Percentiles rank a stretch among this genome's conserved stretches.
phyloP scores from a whole-genome alignment of 2,888 invertebrate genomes.

The Calameuta pallipes region DNA sequence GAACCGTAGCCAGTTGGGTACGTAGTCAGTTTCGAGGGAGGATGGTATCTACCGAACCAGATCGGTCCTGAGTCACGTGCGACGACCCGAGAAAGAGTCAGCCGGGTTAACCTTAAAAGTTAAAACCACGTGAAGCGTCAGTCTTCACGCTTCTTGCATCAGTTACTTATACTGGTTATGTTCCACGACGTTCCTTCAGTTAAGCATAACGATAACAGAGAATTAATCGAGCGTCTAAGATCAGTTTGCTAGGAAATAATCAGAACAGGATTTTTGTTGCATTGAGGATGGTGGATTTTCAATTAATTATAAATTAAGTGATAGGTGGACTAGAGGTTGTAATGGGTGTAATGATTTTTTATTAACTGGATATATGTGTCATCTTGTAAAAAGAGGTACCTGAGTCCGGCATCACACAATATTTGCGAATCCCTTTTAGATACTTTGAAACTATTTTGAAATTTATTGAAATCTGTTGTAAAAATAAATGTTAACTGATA shows the following conservation, averaged over 20 bases:
- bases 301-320: background rate
- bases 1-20: background rate
- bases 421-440: too few relatives aligned
- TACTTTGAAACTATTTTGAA: too few relatives aligned
- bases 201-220: background rate
- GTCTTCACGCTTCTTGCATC: constrained; percentile 6
- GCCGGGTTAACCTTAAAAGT: constrained; percentile 1
- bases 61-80: background rate
- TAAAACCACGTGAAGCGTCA: background rate
- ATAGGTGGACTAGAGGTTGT: background rate
- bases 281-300: background rate
- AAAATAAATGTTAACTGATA: too few relatives aligned
- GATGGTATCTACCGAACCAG: background rate
- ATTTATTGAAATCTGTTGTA: too few relatives aligned
- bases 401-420: too few relatives aligned
- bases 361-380: background rate
- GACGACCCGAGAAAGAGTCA: constrained; percentile 1
- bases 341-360: background rate
- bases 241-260: background rate
- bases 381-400: too few relatives aligned
- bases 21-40: background rate
- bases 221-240: background rate
- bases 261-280: background rate
- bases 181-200: background rate
- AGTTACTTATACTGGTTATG: background rate